Evolutionary conservation across 1,140 invertebrate species (phyloP).

Genomic region (Rhynchophorus ferrugineus): DNA sequence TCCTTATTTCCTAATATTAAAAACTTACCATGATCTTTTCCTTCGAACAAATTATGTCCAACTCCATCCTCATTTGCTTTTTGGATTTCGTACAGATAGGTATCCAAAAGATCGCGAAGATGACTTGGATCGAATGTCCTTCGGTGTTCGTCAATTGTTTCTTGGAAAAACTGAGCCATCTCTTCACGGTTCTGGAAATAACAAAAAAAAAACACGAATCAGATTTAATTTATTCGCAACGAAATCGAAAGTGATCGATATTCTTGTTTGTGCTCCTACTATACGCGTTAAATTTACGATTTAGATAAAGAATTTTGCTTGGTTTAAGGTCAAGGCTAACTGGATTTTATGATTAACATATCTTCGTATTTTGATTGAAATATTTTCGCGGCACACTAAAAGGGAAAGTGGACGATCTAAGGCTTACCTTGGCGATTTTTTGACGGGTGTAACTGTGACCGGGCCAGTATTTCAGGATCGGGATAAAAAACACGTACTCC

Average conservation of each 20-base stretch:
- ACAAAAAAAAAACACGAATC: slow-evolving; percentile 1
- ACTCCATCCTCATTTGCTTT: slow-evolving; percentile 67
- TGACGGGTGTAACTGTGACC: slow-evolving; percentile 60
- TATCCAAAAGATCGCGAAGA: slow-evolving; percentile 78
- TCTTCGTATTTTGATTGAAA: slow-evolving; percentile 3
- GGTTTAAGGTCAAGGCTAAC: slow-evolving; percentile 21
- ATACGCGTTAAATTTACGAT: no score
- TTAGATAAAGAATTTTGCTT: not conserved
- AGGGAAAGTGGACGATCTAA: not conserved
- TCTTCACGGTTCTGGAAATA: slow-evolving; percentile 62
- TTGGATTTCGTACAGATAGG: slow-evolving; percentile 78
- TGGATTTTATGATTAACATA: not conserved
- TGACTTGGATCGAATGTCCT: slow-evolving; percentile 64
- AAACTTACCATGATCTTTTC: slow-evolving; percentile 63
- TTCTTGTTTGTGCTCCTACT: no score
- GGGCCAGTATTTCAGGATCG: slow-evolving; percentile 62
- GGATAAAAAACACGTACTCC: slow-evolving; percentile 60
- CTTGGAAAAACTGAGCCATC: slow-evolving; percentile 77
- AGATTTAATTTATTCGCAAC: not conserved
- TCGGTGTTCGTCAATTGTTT: slow-evolving; percentile 72
- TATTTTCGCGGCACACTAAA: not conserved
- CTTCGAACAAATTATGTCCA: slow-evolving; percentile 65
- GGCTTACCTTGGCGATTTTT: slow-evolving; percentile 58
- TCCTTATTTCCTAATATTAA: not conserved
- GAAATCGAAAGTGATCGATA: no score